Conservation (phyloP, 2,113 vertebrate species). For the Felis chaus region DNA sequence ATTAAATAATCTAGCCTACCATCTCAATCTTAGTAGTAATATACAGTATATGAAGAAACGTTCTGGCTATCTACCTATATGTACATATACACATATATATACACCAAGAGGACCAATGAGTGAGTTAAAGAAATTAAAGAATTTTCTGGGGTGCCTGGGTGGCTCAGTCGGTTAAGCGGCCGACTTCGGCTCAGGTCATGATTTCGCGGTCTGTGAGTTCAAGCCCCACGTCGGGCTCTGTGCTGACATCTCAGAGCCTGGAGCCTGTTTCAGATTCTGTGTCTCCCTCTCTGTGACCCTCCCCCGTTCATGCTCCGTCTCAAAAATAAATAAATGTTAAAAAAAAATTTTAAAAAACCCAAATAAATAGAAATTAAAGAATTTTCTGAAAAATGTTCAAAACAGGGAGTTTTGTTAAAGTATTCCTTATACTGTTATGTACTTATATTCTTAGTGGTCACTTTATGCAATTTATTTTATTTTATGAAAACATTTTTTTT, state of each 20-base stretch:
- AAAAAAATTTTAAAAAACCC: too few relatives aligned
- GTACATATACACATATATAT: background rate
- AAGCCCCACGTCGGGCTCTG: too few relatives aligned
- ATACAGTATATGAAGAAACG: background rate
- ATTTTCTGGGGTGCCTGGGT: background rate
- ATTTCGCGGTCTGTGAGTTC: too few relatives aligned
- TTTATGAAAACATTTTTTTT: background rate
- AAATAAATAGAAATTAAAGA: slow-evolving; percentile 15
- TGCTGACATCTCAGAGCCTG: too few relatives aligned
- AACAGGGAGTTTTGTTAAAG: slow-evolving; percentile 38
- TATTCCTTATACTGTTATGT: slow-evolving; percentile 20
- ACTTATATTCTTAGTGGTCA: background rate
- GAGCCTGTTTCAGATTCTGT: too few relatives aligned
- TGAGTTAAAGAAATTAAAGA: slow-evolving; percentile 47
- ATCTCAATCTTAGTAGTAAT: background rate
- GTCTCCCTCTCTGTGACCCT: too few relatives aligned
- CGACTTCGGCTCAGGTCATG: too few relatives aligned
- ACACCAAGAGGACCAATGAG: background rate
- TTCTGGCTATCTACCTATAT: background rate
- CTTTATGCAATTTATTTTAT: background rate
- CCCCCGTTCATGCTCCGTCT: too few relatives aligned
- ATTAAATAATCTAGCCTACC: slow-evolving; percentile 33
- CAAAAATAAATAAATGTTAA: too few relatives aligned
- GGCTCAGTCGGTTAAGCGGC: too few relatives aligned
- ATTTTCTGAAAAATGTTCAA: slow-evolving; percentile 51